Evolutionary conservation across 2,113 vertebrate genomes (phyloP).

Genomic region (Brachyhypopomus occidentalis): DNA sequence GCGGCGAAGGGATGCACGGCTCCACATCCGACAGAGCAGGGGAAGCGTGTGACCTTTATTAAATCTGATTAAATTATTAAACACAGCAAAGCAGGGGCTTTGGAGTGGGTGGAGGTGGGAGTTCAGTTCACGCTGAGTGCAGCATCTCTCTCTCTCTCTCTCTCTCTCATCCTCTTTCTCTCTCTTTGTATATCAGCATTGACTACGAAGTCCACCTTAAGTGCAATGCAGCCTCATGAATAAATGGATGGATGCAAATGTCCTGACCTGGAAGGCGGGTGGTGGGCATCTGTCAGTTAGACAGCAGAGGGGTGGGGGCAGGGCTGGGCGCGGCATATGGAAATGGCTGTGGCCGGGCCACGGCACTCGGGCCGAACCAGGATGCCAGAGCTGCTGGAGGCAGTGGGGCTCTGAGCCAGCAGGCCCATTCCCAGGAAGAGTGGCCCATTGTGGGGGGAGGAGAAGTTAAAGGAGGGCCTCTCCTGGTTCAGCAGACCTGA

Average conservation of each 20-base stretch:
- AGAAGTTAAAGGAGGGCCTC: background rate
- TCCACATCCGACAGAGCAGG: background rate
- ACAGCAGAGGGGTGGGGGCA: slow-evolving; percentile 21
- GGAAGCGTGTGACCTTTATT: slow-evolving; percentile 27
- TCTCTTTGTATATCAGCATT: slow-evolving; percentile 57
- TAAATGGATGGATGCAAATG: slow-evolving; percentile 71
- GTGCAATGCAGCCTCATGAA: slow-evolving; percentile 69
- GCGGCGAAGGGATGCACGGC: background rate
- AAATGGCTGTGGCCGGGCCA: slow-evolving; percentile 40
- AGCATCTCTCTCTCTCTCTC: slow-evolving; percentile 39
- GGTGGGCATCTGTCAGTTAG: slow-evolving; percentile 61
- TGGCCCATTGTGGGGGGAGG: background rate
- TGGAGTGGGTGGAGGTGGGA: slow-evolving; percentile 40
- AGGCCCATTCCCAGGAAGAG: background rate
- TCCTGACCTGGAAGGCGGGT: slow-evolving; percentile 52
- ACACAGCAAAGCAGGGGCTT: slow-evolving; percentile 11
- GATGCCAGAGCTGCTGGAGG: slow-evolving; percentile 1
- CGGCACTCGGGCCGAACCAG: slow-evolving; percentile 22
- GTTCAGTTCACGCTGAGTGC: slow-evolving; percentile 72
- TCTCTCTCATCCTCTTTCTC: slow-evolving; percentile 44
- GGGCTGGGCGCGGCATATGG: slow-evolving; percentile 41
- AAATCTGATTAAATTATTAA: slow-evolving; percentile 29
- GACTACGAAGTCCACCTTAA: slow-evolving; percentile 63
- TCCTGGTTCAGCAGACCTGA: background rate
- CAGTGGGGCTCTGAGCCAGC: background rate